phyloP scores from a whole-genome alignment of 2,888 invertebrate genomes.

The Callyntrura sp. region DNA sequence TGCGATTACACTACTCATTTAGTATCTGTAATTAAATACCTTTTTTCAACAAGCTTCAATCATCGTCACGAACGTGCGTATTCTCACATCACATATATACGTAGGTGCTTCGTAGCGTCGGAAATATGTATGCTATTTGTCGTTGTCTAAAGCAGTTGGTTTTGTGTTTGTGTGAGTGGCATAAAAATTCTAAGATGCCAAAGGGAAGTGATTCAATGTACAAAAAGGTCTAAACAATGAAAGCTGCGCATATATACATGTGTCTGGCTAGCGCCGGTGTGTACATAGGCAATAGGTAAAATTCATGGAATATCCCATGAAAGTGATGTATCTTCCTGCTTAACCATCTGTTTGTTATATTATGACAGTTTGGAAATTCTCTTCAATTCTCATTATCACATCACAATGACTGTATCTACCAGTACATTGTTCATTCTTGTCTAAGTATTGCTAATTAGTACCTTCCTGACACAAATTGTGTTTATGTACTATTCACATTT shows the following conservation, averaged over 20 bases:
- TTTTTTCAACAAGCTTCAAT: background rate
- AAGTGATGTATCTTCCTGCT: background rate
- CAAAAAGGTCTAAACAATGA: too few relatives aligned
- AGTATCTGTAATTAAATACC: background rate
- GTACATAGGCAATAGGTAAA: too few relatives aligned
- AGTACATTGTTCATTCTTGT: conserved; percentile 48
- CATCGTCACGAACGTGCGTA: background rate
- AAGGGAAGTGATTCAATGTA: too few relatives aligned
- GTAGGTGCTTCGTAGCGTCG: too few relatives aligned
- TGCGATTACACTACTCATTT: background rate
- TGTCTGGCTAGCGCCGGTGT: too few relatives aligned
- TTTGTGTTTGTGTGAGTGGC: too few relatives aligned
- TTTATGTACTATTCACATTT: background rate
- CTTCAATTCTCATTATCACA: background rate
- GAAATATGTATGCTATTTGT: background rate
- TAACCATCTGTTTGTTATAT: background rate
- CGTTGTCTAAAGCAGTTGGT: too few relatives aligned
- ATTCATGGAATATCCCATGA: background rate
- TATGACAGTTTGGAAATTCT: background rate
- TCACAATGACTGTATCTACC: conserved; percentile 46
- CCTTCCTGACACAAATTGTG: conserved; percentile 61
- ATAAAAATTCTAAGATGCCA: background rate
- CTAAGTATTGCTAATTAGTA: conserved; percentile 64
- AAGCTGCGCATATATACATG: too few relatives aligned
- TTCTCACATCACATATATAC: too few relatives aligned